Conservation (phyloP, 2,888 invertebrate species). For the Drosophila phalerata region DNA sequence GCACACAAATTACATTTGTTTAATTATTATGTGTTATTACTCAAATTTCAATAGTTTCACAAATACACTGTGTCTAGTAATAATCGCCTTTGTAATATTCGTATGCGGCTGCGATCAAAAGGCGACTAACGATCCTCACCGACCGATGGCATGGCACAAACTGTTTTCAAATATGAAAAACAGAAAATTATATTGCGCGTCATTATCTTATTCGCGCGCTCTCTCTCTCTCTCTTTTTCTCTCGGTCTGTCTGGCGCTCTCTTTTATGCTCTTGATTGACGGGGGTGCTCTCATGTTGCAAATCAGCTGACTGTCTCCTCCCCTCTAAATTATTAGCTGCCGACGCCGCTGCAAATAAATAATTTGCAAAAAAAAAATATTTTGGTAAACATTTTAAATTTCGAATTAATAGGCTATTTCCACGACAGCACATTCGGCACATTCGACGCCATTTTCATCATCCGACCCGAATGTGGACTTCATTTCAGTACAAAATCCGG, state of each 20-base stretch:
- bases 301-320: constrained; percentile 56
- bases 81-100: constrained; percentile 24
- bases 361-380: not conserved
- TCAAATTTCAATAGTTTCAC: constrained; percentile 33
- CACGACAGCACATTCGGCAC: no score
- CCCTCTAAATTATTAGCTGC: constrained; percentile 6
- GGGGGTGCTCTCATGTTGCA: constrained; percentile 31
- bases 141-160: constrained; percentile 54
- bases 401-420: no score
- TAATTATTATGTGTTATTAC: constrained; percentile 50
- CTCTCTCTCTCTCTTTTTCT: constrained; percentile 17
- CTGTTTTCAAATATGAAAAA: constrained; percentile 46
- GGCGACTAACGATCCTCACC: constrained; percentile 50
- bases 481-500: no score
- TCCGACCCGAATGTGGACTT: no score
- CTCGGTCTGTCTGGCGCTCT: constrained; percentile 10
- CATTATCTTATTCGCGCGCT: constrained; percentile 42
- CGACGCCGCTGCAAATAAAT: constrained; percentile 35
- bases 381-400: no score
- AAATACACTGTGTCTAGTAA: constrained; percentile 19
- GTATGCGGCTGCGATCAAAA: constrained; percentile 7
- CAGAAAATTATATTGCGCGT: constrained; percentile 50
- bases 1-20: constrained; percentile 39
- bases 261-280: constrained; percentile 4
- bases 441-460: no score